phyloP scores from a whole-genome alignment of 2,113 vertebrate species.

The Ancistrus triradiatus region DNA sequence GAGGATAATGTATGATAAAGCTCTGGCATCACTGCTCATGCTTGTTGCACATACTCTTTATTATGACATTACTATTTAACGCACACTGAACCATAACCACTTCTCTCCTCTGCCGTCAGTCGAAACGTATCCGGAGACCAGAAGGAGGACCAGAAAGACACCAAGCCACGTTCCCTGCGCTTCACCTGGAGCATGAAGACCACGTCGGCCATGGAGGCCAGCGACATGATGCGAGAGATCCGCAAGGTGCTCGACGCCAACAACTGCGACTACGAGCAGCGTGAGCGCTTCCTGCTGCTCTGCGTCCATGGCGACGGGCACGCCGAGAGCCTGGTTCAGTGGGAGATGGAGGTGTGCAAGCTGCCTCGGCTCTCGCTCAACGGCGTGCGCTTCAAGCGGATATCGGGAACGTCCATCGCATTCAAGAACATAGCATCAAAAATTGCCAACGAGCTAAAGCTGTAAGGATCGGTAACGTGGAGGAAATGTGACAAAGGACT shows the following conservation, averaged over 20 bases:
- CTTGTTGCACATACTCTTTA: background rate
- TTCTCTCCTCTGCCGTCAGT: constrained; percentile 49
- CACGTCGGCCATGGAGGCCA: constrained; percentile 95
- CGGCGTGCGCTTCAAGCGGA: constrained; percentile 96
- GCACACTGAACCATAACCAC: background rate
- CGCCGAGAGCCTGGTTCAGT: constrained; percentile 91
- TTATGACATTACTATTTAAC: background rate
- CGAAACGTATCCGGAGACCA: constrained; percentile 88
- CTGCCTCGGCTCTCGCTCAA: constrained; percentile 97
- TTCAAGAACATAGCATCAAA: constrained; percentile 94
- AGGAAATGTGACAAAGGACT: constrained; percentile 40
- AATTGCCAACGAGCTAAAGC: constrained; percentile 87
- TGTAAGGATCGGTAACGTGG: constrained; percentile 62
- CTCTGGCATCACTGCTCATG: background rate
- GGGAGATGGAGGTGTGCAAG: constrained; percentile 99
- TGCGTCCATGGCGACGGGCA: constrained; percentile 94
- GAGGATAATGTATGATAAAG: background rate
- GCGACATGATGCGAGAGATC: constrained; percentile 97
- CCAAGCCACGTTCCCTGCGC: constrained; percentile 91
- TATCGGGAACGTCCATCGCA: constrained; percentile 97
- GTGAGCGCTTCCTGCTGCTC: constrained; percentile 94
- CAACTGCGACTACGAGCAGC: constrained; percentile 96
- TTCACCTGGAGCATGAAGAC: constrained; percentile 99
- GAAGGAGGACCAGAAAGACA: constrained; percentile 90
- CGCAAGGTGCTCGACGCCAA: constrained; percentile 97